Percentiles rank a stretch among this genome's conserved stretches.
Conservation (phyloP, 2,113 vertebrate species). For the Brachyhypopomus occidentalis region DNA sequence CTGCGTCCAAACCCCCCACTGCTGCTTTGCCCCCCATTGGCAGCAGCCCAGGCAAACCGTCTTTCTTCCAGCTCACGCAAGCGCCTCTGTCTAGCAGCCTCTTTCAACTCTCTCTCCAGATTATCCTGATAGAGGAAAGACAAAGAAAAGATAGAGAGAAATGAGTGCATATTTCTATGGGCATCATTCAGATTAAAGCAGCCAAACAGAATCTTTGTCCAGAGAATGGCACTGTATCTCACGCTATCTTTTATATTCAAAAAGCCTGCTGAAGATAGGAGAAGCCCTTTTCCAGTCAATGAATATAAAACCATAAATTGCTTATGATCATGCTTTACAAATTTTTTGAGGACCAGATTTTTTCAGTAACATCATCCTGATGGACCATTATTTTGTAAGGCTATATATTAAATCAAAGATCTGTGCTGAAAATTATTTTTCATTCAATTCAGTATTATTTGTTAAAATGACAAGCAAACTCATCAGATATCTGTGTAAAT, state of each 20-base stretch:
- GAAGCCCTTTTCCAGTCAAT: background rate
- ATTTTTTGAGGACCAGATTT: no score
- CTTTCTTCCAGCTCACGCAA: slow-evolving; percentile 85
- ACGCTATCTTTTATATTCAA: background rate
- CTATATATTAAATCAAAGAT: background rate
- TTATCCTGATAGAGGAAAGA: slow-evolving; percentile 82
- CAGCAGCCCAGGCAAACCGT: slow-evolving; percentile 78
- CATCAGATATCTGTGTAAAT: no score
- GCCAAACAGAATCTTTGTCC: background rate
- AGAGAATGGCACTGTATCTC: background rate
- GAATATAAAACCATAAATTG: background rate
- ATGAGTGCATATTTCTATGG: background rate
- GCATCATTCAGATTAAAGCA: no score
- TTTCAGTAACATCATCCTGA: no score
- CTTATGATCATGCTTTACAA: no score
- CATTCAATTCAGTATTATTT: background rate
- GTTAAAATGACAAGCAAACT: no score
- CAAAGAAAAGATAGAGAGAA: background rate
- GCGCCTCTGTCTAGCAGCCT: slow-evolving; percentile 81
- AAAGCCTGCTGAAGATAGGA: no score
- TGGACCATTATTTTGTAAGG: no score
- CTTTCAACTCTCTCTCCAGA: slow-evolving; percentile 82
- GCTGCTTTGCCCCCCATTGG: slow-evolving; percentile 70
- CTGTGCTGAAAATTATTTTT: background rate
- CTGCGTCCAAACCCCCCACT: slow-evolving; percentile 82